phyloP scores from a whole-genome alignment of 1,140 invertebrate species.

The Radopholus similis region DNA sequence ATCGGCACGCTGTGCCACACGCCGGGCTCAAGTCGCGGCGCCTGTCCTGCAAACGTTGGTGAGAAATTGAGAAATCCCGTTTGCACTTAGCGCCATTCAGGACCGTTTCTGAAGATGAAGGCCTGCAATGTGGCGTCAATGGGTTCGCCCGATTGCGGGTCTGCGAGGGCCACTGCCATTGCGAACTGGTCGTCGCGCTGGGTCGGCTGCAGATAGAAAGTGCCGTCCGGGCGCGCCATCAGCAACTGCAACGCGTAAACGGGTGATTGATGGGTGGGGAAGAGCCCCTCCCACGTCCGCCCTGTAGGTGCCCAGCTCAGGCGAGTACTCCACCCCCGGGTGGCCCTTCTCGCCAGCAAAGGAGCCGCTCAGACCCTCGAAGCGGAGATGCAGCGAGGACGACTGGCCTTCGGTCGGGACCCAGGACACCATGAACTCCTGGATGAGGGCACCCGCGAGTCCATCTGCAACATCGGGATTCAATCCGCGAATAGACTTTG shows the following conservation, averaged over 20 bases:
- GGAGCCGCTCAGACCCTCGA: slow-evolving; percentile 39
- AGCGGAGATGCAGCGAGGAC: slow-evolving; percentile 21
- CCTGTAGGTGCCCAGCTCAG: slow-evolving; percentile 40
- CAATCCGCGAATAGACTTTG: background rate
- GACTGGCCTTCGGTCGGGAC: background rate
- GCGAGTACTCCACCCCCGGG: slow-evolving; percentile 41
- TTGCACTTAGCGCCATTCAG: slow-evolving; percentile 19
- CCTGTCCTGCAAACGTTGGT: slow-evolving; percentile 30
- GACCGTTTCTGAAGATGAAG: slow-evolving; percentile 34
- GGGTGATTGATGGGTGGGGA: background rate
- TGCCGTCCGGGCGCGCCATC: slow-evolving; percentile 43
- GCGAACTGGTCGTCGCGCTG: slow-evolving; percentile 13
- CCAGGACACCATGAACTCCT: slow-evolving; percentile 43
- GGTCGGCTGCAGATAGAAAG: slow-evolving; percentile 33
- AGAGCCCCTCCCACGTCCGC: slow-evolving; percentile 32
- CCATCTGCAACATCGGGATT: slow-evolving; percentile 9
- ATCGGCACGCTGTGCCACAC: slow-evolving; percentile 45
- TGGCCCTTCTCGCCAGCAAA: slow-evolving; percentile 44
- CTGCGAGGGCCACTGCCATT: slow-evolving; percentile 40
- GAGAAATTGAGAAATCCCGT: too few species aligned
- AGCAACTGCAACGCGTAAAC: slow-evolving; percentile 27
- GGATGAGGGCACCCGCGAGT: slow-evolving; percentile 25
- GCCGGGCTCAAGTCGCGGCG: slow-evolving; percentile 21
- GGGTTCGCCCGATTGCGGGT: slow-evolving; percentile 39
- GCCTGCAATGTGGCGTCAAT: slow-evolving; percentile 32